Conservation (phyloP, 1,140 invertebrate genomes). For the Aphelenchoides besseyi region DNA sequence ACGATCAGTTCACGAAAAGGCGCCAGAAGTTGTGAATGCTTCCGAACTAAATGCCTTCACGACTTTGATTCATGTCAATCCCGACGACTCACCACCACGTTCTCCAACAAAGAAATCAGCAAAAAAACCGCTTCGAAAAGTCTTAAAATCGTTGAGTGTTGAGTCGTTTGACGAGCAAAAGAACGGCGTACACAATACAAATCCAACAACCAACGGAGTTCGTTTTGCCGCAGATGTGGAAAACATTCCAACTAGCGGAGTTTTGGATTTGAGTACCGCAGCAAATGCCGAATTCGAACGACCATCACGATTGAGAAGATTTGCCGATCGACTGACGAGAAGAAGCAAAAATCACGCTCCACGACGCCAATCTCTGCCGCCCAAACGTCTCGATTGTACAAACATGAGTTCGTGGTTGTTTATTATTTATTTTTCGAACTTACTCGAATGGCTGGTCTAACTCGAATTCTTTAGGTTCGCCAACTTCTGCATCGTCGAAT, state of each 20-base stretch:
- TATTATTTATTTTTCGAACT: background rate
- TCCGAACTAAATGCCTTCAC: background rate
- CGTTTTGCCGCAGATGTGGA: background rate
- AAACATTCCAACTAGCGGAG: background rate
- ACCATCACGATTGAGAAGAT: background rate
- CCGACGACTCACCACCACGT: background rate
- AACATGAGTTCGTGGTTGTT: constrained; percentile 12
- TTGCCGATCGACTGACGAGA: constrained; percentile 5
- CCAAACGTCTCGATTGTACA: background rate
- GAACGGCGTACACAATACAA: background rate
- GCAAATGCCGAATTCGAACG: background rate
- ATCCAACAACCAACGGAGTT: background rate
- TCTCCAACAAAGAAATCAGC: background rate
- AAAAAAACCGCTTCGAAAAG: background rate
- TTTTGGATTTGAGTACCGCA: background rate
- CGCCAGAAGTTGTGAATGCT: constrained; percentile 10
- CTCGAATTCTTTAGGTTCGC: constrained; percentile 13
- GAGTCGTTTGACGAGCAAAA: background rate
- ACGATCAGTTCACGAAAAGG: background rate
- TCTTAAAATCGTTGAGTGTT: background rate
- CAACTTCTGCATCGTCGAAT: constrained; percentile 7
- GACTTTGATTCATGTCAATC: background rate
- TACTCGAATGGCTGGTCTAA: background rate
- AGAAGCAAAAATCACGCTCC: background rate
- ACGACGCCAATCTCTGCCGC: constrained; percentile 12